Base-by-base conservation (phyloP, 2,797 vertebrate genomes). In the Anabacerthia variegaticeps region DNA sequence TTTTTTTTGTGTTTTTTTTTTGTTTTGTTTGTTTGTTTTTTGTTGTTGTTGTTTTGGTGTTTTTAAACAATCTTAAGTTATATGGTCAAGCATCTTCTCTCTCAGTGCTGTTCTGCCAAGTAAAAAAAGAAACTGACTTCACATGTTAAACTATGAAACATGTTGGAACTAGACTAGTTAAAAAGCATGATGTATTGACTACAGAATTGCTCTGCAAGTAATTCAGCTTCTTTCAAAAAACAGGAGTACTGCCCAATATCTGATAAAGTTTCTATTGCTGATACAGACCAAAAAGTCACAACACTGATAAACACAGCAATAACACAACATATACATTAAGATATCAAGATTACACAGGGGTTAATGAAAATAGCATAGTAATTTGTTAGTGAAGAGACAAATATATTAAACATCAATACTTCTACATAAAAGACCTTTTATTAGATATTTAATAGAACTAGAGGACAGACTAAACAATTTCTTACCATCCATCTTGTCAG, bases 401-500 rank as follows among this genome's bases (percentile, higher is more conserved):
- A 73, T 44, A 79, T 1, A 92, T 81, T 91, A 87, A 92, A 85
- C 36, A 88, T 59, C 28, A 75, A 49, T 37, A 87, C 36, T 54
- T 93, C 83, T 52, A 95, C 39, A 85, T 71, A 71, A 68, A 93
- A 91, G 92, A 54, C 63, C 93, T 36, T 73, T 69, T 20, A 82
- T 30, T 75, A 77, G 80, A 62, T 34, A 67, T 36, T 86, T 92
- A 95, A 51, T 26, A 92, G 68, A 95, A 96, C 96, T 96, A 97
- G 85, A 95, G 44, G 87, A 92, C 72, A 97, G 92, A 93, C 78
- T 87, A 98, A 98, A 97, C 59, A 96, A 97, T 98, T 98, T 98
- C 99, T 99, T 99, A 99, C 99, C 99, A 98, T 99, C 99, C 98
- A 98, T 98, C 98, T 99, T 99, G 98, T 99, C 99, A 99, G 99